These are phyloP conservation scores for Caenorhabditis latens DNA, from an alignment of 1,140 invertebrate species.

Conservation along the genomic window DNA sequence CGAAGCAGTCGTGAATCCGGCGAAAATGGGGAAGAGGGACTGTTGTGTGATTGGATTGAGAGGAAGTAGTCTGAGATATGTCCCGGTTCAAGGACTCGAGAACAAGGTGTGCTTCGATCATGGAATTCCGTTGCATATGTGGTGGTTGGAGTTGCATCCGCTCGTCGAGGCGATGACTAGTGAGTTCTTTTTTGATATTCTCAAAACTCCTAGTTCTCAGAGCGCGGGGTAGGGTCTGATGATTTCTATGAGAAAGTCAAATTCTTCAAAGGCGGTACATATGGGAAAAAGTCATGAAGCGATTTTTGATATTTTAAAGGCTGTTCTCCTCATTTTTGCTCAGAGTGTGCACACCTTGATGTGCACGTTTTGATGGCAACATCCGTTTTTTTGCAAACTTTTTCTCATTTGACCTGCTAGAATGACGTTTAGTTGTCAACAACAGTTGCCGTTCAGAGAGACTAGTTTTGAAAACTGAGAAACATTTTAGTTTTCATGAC, in stretches of 20 bases:
- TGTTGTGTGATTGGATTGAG: slow-evolving; percentile 25
- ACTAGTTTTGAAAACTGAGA: no score
- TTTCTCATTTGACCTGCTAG: background rate
- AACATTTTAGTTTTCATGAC: no score
- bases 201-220: background rate
- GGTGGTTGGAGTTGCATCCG: slow-evolving; percentile 27
- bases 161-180: slow-evolving; percentile 42
- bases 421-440: background rate
- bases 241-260: background rate
- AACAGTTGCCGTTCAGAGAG: background rate
- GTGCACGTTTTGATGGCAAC: background rate
- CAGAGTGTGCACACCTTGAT: background rate
- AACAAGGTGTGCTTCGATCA: slow-evolving; percentile 39
- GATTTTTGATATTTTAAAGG: no score
- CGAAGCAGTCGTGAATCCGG: slow-evolving; percentile 32
- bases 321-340: no score
- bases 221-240: background rate
- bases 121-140: slow-evolving; percentile 25
- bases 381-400: background rate
- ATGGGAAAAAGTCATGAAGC: no score
- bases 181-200: slow-evolving; percentile 10
- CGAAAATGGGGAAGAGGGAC: slow-evolving; percentile 27
- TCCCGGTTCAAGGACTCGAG: slow-evolving; percentile 17
- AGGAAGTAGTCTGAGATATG: slow-evolving; percentile 44
- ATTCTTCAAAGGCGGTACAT: background rate